Percentiles rank a stretch among this genome's conserved stretches.
These are phyloP conservation scores for Leucophenga montana DNA, from an alignment of 2,888 invertebrate genomes.

Conservation along the genomic window DNA sequence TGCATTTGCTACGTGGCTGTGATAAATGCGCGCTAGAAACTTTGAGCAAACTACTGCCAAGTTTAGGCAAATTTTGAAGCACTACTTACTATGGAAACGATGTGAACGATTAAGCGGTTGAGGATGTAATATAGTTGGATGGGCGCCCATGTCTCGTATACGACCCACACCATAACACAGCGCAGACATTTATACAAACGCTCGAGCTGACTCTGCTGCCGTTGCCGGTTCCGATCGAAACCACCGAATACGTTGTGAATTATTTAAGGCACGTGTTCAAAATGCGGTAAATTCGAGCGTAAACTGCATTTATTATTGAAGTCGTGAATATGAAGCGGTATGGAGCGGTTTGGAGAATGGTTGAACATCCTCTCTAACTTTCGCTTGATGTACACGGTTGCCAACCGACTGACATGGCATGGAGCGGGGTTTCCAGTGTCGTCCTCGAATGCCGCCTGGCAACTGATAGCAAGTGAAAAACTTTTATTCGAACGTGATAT, in stretches of 20 bases:
- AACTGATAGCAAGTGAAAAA: constrained; percentile 22
- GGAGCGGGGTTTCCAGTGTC: too few relatives aligned
- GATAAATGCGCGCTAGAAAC: constrained; percentile 55
- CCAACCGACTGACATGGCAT: too few relatives aligned
- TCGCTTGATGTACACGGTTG: too few relatives aligned
- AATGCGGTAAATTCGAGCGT: constrained; percentile 68
- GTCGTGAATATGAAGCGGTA: constrained; percentile 33
- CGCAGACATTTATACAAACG: too few relatives aligned
- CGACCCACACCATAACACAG: too few relatives aligned
- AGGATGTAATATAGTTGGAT: too few relatives aligned
- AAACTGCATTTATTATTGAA: constrained; percentile 67
- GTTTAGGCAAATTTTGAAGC: constrained; percentile 66
- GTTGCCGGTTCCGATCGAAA: constrained; percentile 41
- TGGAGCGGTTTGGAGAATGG: not conserved
- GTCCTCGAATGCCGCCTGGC: not conserved
- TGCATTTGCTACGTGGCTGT: constrained; percentile 46
- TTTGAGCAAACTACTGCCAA: constrained; percentile 63
- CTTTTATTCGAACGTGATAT: constrained; percentile 62
- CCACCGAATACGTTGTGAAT: constrained; percentile 62
- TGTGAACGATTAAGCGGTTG: not conserved
- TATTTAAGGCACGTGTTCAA: constrained; percentile 67
- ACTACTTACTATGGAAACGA: not conserved
- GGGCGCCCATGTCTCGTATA: too few relatives aligned
- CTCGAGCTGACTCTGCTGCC: too few relatives aligned
- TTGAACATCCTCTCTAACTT: too few relatives aligned